Conservation (phyloP, 2,113 vertebrate genomes). For the Lycocorax pyrrhopterus region DNA sequence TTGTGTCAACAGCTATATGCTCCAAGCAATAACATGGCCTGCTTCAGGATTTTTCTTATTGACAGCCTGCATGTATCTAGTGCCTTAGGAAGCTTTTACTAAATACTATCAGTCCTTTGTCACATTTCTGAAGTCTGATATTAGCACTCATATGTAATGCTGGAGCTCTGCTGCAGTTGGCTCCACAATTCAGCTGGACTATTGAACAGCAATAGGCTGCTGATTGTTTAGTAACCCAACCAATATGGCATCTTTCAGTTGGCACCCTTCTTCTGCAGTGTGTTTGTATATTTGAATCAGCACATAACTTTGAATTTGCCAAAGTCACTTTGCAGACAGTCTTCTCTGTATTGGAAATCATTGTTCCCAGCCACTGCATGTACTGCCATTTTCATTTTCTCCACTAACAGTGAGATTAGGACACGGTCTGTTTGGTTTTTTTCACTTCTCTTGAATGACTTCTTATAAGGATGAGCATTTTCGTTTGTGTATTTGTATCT, state of each 20-base stretch:
- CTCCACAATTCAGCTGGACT: neutral
- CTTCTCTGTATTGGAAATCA: conserved; percentile 1
- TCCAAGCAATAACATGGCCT: neutral
- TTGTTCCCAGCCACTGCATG: neutral
- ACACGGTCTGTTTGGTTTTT: neutral
- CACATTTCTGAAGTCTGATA: neutral
- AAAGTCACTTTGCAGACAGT: conserved; percentile 19
- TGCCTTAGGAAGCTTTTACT: neutral
- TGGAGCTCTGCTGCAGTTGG: neutral
- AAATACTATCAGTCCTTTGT: neutral
- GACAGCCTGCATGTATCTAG: neutral
- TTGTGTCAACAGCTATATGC: neutral
- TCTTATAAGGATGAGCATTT: neutral
- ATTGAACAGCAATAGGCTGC: neutral
- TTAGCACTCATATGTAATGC: neutral
- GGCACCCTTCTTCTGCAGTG: neutral
- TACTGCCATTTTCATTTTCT: neutral
- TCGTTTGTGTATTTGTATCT: neutral
- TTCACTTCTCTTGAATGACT: neutral
- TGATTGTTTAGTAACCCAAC: neutral
- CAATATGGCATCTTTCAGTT: neutral
- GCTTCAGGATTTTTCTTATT: neutral
- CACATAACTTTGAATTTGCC: neutral
- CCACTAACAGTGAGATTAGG: neutral
- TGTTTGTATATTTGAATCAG: neutral